Evolutionary conservation across 2,797 vertebrate genomes (phyloP), one percentile per base, ranked within the genome.

Genomic region (Pogonophryne albipinna): DNA sequence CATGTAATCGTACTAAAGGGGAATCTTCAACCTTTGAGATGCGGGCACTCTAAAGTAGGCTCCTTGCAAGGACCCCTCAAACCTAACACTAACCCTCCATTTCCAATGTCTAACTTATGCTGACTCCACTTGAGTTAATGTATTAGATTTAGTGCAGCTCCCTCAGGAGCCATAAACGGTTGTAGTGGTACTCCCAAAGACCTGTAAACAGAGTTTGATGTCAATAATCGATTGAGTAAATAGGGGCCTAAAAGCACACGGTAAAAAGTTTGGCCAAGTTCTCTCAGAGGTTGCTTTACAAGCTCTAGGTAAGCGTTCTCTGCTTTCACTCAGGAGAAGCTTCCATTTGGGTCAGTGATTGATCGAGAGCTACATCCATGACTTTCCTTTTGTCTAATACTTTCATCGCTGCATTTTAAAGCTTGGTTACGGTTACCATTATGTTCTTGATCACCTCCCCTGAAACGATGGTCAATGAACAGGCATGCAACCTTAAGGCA

Each of bases 331-430:
- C 15, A 6, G 0, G 20, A 60, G n/a, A 17, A 60, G 27, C 59
- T 68, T 45, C 67, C 16, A 41, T 60, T 59, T 56, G 55, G 55
- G 65, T 57, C 57, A 69, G 13, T 74, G 71, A 74, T 67, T 75
- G 53, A 80, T 78, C 16, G 42, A 13, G 64, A 61, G 45, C 44
- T 19, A 11, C 15, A 50, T 49, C 52, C 51, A 68, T 27, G 17
- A 56, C 42, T 52, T 56, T 60, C 59, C 59, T 20, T 69, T 31
- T 19, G 49, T 41, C 51, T 63, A 46, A 57, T 57, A 53, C 31
- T 19, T 62, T 50, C 15, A 58, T 53, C 31, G 46, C 62, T 34
- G 46, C 57, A 77, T 47, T 69, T 47, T 17, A 41, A 62, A 66
- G 61, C 23, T 66, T 47, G n/a, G n/a, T n/a, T n/a, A 66, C 51